Evolutionary conservation across 2,113 vertebrate genomes (phyloP), one percentile per base, ranked within the genome.

Genomic region (Brienomyrus longianalis): DNA sequence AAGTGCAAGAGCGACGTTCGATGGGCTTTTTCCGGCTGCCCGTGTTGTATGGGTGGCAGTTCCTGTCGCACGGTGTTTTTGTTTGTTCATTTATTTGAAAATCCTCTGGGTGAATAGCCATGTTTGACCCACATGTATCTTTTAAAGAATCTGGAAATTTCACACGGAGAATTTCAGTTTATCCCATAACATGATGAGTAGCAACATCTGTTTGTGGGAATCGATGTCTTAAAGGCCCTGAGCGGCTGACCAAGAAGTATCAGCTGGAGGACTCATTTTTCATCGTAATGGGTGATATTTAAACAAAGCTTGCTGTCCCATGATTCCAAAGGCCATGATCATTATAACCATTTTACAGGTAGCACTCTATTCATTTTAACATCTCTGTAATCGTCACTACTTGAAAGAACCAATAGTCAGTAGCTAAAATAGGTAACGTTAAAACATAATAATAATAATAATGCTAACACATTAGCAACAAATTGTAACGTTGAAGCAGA

Each of bases 1-100:
- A 92, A 92, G 39, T 19, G 74, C 74, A 62, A 93, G 94, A 95
- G 93, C 93, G 15, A 94, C 92, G 92, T 93, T 90, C 93, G 95
- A 95, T 95, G 93, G 95, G 93, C 94, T 93, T 92, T 93, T 92
- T 94, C 92, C 90, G 93, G 93, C 93, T 93, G 92, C 92, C 93
- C 92, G 93, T 93, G 94, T 93, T 92, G 92, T n/a, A 93, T 94
- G 90, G 92, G 94, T 93, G 94, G 94, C 91, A 93, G 94, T 94
- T 95, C 94, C 94, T 95, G 95, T 94, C 94, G 93, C 94, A 92
- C 92, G 93, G 91, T 95, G 92, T 88, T 89, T 94, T 92, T 95
- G 94, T 95, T 94, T 94, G 10, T 48, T 51, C 11, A 9, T 27
- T 80, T 10, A 17, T 80, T 43, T 27, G 21, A 84, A 84, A 50